A percentile compares a stretch with the other conserved stretches of the same genome.
phyloP scores from a whole-genome alignment of 92 coral and sea anemone genomes.

The Epizoanthus illoricatus region DNA sequence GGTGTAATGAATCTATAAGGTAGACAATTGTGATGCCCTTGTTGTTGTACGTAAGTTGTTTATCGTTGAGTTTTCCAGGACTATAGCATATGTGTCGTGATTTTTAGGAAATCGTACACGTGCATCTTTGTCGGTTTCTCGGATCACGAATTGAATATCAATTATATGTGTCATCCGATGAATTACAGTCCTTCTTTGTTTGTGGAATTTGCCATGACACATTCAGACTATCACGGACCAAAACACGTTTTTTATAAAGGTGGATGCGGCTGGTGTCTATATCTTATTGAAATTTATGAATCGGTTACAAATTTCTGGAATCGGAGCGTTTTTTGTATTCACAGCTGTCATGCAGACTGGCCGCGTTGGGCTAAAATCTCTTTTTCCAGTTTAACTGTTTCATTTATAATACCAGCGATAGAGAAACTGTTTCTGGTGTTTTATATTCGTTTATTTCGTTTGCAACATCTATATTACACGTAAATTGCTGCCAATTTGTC shows the following conservation, averaged over 20 bases:
- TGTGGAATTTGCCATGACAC: background rate
- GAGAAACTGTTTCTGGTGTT: background rate
- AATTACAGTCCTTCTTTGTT: background rate
- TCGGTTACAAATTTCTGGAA: conserved; percentile 16
- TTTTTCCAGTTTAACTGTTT: background rate
- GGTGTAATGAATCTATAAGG: conserved; percentile 23
- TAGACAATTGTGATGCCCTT: background rate
- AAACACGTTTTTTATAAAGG: background rate
- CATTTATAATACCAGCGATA: background rate
- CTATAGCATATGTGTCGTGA: background rate
- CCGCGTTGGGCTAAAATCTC: background rate
- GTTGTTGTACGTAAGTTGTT: background rate
- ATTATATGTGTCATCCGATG: too few relatives aligned
- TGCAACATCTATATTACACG: too few relatives aligned
- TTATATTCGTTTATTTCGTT: background rate
- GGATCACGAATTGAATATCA: too few relatives aligned
- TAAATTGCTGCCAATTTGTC: too few relatives aligned
- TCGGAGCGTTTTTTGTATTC: conserved; percentile 1
- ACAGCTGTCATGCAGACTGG: conserved; percentile 8
- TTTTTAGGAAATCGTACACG: conserved; percentile 17
- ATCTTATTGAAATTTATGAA: conserved; percentile 17
- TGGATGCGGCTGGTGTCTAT: conserved; percentile 22
- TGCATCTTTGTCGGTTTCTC: conserved; percentile 4
- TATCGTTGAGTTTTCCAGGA: background rate
- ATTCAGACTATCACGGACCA: background rate